A percentile compares a stretch with the other conserved stretches of the same genome.
phyloP scores from a whole-genome alignment of 2,888 invertebrate genomes.

The Machimus atricapillus region DNA sequence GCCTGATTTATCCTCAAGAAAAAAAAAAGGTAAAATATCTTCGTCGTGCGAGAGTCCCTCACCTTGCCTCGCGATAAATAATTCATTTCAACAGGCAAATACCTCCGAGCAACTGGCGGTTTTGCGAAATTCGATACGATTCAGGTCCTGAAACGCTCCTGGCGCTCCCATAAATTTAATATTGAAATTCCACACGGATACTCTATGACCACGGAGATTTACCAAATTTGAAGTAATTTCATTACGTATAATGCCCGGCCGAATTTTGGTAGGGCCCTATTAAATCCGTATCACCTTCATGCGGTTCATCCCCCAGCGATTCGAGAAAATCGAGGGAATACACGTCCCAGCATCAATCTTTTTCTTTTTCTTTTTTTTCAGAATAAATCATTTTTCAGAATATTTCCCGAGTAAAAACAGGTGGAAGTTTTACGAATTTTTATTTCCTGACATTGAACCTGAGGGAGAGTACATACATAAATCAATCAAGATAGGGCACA shows the following conservation, averaged over 20 bases:
- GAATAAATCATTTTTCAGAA: conserved; percentile 12
- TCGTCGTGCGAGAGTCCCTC: neutral
- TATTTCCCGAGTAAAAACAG: neutral
- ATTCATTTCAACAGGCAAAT: neutral
- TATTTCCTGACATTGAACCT: neutral
- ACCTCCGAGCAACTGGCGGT: neutral
- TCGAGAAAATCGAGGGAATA: neutral
- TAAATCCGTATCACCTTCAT: conserved; percentile 3
- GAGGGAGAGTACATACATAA: neutral
- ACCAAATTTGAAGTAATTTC: conserved; percentile 9
- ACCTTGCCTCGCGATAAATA: neutral
- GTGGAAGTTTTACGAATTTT: neutral
- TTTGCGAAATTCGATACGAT: neutral
- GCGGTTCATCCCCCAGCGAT: neutral
- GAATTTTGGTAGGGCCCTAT: neutral
- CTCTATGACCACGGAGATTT: neutral
- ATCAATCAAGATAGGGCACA: neutral
- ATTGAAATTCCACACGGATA: neutral
- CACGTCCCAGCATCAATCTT: neutral
- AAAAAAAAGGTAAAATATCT: neutral
- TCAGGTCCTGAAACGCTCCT: neutral
- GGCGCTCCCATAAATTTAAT: neutral
- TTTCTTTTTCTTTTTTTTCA: neutral
- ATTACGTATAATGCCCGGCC: neutral
- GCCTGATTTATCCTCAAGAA: neutral